phyloP scores from a whole-genome alignment of 2,113 vertebrate species.

The Ranitomeya imitator region DNA sequence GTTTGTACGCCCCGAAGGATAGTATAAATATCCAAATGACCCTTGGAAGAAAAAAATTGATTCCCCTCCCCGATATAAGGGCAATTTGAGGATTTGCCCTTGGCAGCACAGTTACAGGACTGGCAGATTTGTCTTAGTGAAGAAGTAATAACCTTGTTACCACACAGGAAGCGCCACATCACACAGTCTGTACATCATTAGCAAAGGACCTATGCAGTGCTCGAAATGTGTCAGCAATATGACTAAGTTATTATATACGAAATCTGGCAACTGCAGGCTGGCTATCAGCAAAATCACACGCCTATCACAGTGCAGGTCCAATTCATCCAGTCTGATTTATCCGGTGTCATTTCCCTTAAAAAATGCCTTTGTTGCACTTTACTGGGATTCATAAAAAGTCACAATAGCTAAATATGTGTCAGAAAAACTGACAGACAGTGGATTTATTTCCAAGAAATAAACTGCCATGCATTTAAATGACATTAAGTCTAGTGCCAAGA shows the following conservation, averaged over 20 bases:
- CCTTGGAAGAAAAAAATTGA: neutral
- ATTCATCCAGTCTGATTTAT: slow-evolving; percentile 12
- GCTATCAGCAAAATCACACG: neutral
- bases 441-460: slow-evolving; percentile 6
- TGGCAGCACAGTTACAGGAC: neutral
- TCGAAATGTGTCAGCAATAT: neutral
- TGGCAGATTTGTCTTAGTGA: neutral
- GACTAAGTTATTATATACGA: neutral
- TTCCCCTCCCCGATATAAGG: neutral
- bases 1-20: no score
- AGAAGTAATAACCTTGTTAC: neutral
- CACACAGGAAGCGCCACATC: neutral
- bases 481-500: neutral
- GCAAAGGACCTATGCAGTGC: neutral
- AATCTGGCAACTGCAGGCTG: neutral
- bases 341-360: slow-evolving; percentile 24
- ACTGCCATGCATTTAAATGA: slow-evolving; percentile 20
- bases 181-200: neutral
- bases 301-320: neutral
- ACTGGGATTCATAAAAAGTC: neutral
- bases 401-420: slow-evolving; percentile 22
- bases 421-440: slow-evolving; percentile 26
- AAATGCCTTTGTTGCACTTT: slow-evolving; percentile 11
- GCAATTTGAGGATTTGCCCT: neutral
- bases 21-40: no score